These are phyloP conservation scores for Dimorphilus gyrociliatus DNA, from an alignment of 2,888 invertebrate genomes.

Conservation along the genomic window DNA sequence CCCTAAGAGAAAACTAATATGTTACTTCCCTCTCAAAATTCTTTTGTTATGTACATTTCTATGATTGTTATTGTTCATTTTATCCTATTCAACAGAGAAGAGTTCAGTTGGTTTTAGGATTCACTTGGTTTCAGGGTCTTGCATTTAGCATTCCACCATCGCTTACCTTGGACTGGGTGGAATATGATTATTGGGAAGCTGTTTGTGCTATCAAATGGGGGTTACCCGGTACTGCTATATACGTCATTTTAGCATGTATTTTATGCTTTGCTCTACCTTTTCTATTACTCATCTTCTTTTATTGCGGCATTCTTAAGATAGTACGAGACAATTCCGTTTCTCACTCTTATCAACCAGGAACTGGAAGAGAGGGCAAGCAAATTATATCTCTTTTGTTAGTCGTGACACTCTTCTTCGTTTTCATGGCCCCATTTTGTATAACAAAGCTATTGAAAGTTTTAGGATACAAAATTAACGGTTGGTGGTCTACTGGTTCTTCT, in stretches of 20 bases:
- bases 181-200: conserved; percentile 34
- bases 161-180: conserved; percentile 19
- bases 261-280: conserved; percentile 26
- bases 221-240: conserved; percentile 19
- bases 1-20: no score
- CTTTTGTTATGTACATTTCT: no score
- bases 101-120: conserved; percentile 17
- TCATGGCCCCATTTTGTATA: conserved; percentile 33
- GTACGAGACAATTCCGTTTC: not conserved
- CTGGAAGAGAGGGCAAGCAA: conserved; percentile 6
- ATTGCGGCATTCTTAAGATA: conserved; percentile 13
- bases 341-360: not conserved
- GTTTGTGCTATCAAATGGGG: conserved; percentile 33
- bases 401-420: conserved; percentile 28
- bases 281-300: conserved; percentile 17
- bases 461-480: conserved; percentile 6
- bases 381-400: conserved; percentile 26
- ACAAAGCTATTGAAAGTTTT: conserved; percentile 31
- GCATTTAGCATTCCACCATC: conserved; percentile 20
- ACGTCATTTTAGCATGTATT: conserved; percentile 24
- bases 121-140: conserved; percentile 27
- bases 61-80: no score
- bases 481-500: no score
- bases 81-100: no score
- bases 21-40: no score